Percentiles rank a stretch among this genome's conserved stretches.
Evolutionary conservation across 1,140 invertebrate genomes (phyloP).

Genomic region (Heliconius hewitsoni): DNA sequence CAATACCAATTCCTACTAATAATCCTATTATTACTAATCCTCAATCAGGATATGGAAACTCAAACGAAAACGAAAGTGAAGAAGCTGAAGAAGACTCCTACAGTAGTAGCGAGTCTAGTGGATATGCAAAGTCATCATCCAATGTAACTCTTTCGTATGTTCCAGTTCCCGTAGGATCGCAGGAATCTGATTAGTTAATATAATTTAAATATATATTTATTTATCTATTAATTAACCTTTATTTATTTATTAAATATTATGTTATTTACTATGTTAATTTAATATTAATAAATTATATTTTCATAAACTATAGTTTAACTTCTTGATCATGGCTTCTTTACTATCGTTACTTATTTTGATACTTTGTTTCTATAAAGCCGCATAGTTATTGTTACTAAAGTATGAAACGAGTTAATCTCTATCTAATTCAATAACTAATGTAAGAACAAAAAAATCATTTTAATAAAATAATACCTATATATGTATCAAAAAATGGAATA

Average conservation of each 20-base stretch:
- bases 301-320: neutral
- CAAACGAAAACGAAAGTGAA: neutral
- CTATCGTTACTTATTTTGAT: neutral
- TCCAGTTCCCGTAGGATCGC: slow-evolving; percentile 9
- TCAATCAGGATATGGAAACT: neutral
- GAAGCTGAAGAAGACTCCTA: neutral
- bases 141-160: slow-evolving; percentile 15
- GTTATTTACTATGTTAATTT: neutral
- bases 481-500: no score
- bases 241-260: slow-evolving; percentile 2
- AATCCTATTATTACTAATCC: slow-evolving; percentile 46
- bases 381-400: no score
- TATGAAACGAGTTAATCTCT: no score
- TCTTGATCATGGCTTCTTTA: neutral
- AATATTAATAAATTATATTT: neutral
- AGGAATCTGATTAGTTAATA: neutral
- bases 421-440: no score
- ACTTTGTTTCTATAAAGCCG: no score
- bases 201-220: neutral
- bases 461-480: no score
- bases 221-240: neutral
- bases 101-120: slow-evolving; percentile 1
- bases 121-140: neutral
- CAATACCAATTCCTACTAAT: slow-evolving; percentile 53
- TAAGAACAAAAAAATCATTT: no score